These are phyloP conservation scores for Guaruba guarouba DNA, from an alignment of 2,113 vertebrate genomes.

Conservation along the genomic window DNA sequence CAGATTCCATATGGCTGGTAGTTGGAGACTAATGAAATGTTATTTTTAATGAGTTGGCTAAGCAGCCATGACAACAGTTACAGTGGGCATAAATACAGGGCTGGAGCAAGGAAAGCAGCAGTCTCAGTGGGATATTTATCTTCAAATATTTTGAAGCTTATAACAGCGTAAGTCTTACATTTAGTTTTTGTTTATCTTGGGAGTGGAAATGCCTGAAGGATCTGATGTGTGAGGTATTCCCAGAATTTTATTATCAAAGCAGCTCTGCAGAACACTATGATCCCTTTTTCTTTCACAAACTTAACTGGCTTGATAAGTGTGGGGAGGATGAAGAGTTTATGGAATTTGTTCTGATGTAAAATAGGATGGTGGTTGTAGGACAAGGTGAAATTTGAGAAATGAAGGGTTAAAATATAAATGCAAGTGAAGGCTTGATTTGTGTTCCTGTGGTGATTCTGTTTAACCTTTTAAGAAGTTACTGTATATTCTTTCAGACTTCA, in stretches of 20 bases:
- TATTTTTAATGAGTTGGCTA: constrained; percentile 27
- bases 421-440: not conserved
- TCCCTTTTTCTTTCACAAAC: not conserved
- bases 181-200: constrained; percentile 8
- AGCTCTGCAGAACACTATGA: not conserved
- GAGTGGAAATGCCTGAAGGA: not conserved
- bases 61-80: constrained; percentile 46
- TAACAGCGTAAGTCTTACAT: not conserved
- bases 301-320: not conserved
- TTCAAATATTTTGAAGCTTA: constrained; percentile 5
- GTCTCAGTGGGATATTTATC: not conserved
- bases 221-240: not conserved
- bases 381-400: not conserved
- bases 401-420: not conserved
- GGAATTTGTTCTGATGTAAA: not conserved
- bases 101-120: not conserved
- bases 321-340: not conserved
- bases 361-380: not conserved
- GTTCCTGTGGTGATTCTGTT: not conserved
- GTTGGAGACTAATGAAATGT: not conserved
- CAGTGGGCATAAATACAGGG: not conserved
- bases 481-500: not conserved
- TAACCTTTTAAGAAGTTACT: not conserved
- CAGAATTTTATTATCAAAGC: not conserved
- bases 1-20: not conserved